Conservation (phyloP, 2,113 vertebrate genomes). For the Lophochroa leadbeateri region DNA sequence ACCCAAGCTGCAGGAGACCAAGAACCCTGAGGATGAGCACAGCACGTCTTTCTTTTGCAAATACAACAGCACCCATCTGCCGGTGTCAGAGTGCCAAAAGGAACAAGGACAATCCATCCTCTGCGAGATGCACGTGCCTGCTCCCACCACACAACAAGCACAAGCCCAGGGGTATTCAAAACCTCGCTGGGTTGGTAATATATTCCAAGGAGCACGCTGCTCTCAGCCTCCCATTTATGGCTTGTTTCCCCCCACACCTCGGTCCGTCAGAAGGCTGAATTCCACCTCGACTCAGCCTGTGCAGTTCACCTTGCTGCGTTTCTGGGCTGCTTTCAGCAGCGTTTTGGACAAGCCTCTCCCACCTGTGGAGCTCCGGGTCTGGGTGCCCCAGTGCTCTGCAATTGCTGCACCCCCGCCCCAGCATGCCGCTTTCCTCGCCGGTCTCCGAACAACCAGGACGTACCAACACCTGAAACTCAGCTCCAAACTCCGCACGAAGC, state of each 20-base stretch:
- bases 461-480: not conserved
- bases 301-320: not conserved
- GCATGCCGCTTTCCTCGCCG: not conserved
- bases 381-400: not conserved
- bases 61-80: not conserved
- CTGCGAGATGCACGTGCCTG: rapidly evolving
- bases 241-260: not conserved
- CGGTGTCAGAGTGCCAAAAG: rapidly evolving
- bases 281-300: not conserved
- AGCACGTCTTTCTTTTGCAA: rapidly evolving
- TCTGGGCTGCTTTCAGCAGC: not conserved
- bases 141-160: rapidly evolving
- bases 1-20: not conserved
- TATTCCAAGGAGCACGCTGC: rapidly evolving
- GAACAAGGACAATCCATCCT: rapidly evolving
- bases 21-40: not conserved
- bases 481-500: not conserved
- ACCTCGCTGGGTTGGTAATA: rapidly evolving
- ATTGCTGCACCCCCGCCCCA: not conserved
- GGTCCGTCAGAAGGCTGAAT: not conserved
- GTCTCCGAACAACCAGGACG: rapidly evolving
- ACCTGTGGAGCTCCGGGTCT: rapidly evolving
- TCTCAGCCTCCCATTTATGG: not conserved
- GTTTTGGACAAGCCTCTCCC: rapidly evolving
- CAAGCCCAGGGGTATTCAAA: not conserved